Percentiles rank a stretch among this genome's conserved stretches.
Evolutionary conservation across 2,888 invertebrate species (phyloP).

Genomic region (Erebia aethiops): DNA sequence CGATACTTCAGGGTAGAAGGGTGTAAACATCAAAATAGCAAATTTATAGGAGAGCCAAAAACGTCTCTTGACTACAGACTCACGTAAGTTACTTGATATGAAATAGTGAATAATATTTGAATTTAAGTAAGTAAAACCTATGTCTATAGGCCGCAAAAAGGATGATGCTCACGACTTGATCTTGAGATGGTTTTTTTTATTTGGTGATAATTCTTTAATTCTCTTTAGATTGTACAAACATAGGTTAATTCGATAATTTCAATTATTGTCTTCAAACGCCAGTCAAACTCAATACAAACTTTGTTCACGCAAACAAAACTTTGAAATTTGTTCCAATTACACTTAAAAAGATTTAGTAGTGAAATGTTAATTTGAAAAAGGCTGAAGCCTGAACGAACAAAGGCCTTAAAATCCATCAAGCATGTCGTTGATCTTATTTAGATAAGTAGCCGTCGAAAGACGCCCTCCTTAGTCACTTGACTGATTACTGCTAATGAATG

Average conservation of each 20-base stretch:
- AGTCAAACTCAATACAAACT: neutral
- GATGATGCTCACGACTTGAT: too few relatives aligned
- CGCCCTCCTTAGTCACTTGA: conserved; percentile 73
- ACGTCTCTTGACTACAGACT: too few relatives aligned
- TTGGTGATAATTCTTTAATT: too few relatives aligned
- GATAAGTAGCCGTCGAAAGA: conserved; percentile 76
- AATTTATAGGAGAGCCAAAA: too few relatives aligned
- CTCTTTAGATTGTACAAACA: too few relatives aligned
- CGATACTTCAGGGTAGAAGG: neutral
- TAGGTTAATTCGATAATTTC: too few relatives aligned
- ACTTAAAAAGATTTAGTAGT: conserved; percentile 14
- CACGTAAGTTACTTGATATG: too few relatives aligned
- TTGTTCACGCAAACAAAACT: neutral
- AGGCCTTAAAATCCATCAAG: conserved; percentile 78
- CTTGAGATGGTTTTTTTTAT: too few relatives aligned
- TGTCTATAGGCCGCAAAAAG: too few relatives aligned
- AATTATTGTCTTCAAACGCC: neutral
- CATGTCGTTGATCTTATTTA: conserved; percentile 78
- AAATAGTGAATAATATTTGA: too few relatives aligned
- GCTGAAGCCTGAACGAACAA: conserved; percentile 47
- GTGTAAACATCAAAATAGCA: too few relatives aligned
- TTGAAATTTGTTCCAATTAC: conserved; percentile 9
- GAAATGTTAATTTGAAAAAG: conserved; percentile 30
- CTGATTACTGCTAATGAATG: conserved; percentile 78
- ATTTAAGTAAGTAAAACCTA: too few relatives aligned